Evolutionary conservation across 2,113 vertebrate genomes (phyloP).

Genomic region (Petromus typicus): DNA sequence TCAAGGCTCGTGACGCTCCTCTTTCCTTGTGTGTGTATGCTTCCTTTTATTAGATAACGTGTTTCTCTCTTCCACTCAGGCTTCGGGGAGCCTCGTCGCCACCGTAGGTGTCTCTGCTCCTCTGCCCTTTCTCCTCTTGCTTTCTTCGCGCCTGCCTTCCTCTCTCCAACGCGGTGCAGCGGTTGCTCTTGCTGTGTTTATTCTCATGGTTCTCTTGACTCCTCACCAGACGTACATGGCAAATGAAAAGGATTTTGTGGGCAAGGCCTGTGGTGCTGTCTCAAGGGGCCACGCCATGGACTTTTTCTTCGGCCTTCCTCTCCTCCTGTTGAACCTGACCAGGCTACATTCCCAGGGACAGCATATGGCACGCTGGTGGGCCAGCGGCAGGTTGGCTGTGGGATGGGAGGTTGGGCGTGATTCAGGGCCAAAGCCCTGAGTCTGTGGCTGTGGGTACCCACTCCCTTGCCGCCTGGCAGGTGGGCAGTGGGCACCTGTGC

Average conservation of each 20-base stretch:
- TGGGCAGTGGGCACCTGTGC: neutral
- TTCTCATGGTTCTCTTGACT: neutral
- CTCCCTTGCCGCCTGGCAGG: neutral
- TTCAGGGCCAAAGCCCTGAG: neutral
- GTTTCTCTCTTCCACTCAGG: too few species aligned
- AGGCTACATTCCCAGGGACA: neutral
- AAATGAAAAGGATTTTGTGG: neutral
- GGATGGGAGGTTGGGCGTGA: neutral
- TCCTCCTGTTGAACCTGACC: fast-evolving
- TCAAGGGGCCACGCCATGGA: fast-evolving
- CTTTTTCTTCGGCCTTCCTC: neutral
- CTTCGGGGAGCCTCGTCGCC: too few species aligned
- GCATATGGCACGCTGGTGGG: neutral
- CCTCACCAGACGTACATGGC: fast-evolving
- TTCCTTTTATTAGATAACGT: too few species aligned
- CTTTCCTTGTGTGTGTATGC: too few species aligned
- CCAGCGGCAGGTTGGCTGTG: neutral
- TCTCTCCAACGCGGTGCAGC: neutral
- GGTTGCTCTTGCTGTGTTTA: neutral
- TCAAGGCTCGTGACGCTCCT: too few species aligned
- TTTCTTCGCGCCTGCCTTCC: neutral
- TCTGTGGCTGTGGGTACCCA: fast-evolving
- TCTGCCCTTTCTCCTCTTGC: neutral
- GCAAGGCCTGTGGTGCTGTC: neutral
- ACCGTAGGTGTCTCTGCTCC: too few species aligned